phyloP scores from a whole-genome alignment of 2,888 invertebrate species.

The Colostygia pectinataria region DNA sequence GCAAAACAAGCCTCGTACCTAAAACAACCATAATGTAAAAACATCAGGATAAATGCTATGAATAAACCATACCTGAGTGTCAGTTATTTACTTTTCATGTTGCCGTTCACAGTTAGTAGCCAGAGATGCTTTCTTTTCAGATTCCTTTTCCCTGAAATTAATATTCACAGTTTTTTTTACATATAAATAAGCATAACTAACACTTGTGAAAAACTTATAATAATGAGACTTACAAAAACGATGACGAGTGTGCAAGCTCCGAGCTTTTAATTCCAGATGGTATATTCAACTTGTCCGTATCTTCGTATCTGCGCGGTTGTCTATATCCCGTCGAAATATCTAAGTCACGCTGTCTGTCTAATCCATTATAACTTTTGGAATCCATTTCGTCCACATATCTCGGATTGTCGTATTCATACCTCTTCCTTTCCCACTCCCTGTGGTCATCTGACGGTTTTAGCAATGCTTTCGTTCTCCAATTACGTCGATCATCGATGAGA shows the following conservation, averaged over 20 bases:
- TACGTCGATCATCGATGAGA: constrained; percentile 62
- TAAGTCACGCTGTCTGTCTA: constrained; percentile 49
- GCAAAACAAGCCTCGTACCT: constrained; percentile 74
- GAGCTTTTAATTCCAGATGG: constrained; percentile 49
- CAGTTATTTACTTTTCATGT: constrained; percentile 51
- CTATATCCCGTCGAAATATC: constrained; percentile 47
- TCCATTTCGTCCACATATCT: constrained; percentile 59
- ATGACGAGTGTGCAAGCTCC: constrained; percentile 48
- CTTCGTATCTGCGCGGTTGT: constrained; percentile 52
- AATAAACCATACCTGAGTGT: background rate
- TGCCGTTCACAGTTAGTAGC: constrained; percentile 66
- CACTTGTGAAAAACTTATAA: constrained; percentile 14
- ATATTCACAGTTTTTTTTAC: background rate
- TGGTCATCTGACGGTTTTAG: constrained; percentile 55
- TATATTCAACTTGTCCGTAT: constrained; percentile 47
- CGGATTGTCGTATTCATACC: constrained; percentile 55
- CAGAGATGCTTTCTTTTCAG: constrained; percentile 54
- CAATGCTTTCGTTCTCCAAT: constrained; percentile 67
- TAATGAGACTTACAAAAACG: constrained; percentile 40
- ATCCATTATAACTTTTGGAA: constrained; percentile 44
- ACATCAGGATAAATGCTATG: background rate
- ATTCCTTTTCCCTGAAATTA: constrained; percentile 59
- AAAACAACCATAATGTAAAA: constrained; percentile 1
- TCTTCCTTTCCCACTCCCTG: constrained; percentile 58
- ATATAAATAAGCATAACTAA: background rate